Evolutionary conservation across 2,888 invertebrate species (phyloP).

Genomic region (Trimorus sp.): DNA sequence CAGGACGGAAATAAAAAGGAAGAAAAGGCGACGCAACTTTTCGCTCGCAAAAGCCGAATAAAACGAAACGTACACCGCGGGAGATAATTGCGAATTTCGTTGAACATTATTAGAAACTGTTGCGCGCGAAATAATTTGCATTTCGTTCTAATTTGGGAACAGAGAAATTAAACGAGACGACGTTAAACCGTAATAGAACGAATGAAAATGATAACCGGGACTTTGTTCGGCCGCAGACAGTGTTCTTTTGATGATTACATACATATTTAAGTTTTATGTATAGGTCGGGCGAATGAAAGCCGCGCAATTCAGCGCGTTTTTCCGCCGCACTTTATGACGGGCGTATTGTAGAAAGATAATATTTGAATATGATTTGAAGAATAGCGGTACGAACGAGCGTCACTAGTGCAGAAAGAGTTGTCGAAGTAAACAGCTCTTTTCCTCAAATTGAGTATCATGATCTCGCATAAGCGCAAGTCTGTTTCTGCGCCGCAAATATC

Average conservation of each 20-base stretch:
- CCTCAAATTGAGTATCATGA: not conserved
- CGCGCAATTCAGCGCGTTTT: not conserved
- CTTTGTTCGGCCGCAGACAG: slow-evolving; percentile 15
- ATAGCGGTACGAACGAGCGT: not conserved
- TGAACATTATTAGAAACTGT: slow-evolving; percentile 30
- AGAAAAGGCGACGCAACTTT: not conserved
- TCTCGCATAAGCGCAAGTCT: not conserved
- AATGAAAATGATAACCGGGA: slow-evolving; percentile 6
- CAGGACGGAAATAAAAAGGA: not conserved
- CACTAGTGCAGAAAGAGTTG: too few relatives aligned
- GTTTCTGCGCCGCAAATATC: too few relatives aligned
- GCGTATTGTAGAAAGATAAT: slow-evolving; percentile 6
- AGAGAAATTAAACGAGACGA: slow-evolving; percentile 16
- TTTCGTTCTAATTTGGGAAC: slow-evolving; percentile 24
- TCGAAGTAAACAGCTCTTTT: not conserved
- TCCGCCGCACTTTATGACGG: not conserved
- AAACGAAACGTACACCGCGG: slow-evolving; percentile 5
- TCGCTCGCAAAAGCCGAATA: slow-evolving; percentile 8
- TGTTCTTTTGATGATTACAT: slow-evolving; percentile 24
- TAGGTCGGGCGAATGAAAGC: slow-evolving; percentile 7
- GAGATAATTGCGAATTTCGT: slow-evolving; percentile 16
- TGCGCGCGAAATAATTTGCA: slow-evolving; percentile 28
- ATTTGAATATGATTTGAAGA: slow-evolving; percentile 9
- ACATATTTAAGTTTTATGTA: slow-evolving; percentile 27
- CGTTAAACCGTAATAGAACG: slow-evolving; percentile 20